Evolutionary conservation across 2,113 vertebrate species (phyloP).

Genomic region (Lophochroa leadbeateri): DNA sequence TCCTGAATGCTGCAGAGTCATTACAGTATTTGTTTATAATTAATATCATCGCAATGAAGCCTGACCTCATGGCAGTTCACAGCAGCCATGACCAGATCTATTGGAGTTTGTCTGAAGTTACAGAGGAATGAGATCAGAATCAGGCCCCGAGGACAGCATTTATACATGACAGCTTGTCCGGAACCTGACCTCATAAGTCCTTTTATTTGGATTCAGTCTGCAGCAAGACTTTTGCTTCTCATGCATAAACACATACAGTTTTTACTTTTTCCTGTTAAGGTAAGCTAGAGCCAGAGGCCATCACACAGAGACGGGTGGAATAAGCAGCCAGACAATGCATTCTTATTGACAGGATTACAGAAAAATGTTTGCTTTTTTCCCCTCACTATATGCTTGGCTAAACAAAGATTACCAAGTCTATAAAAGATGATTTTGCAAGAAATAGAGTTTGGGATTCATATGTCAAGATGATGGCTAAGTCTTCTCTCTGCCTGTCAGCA

Average conservation of each 20-base stretch:
- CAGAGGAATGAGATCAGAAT: neutral
- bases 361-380: neutral
- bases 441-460: neutral
- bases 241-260: neutral
- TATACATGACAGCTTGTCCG: neutral
- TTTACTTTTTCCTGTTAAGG: neutral
- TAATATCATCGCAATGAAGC: neutral
- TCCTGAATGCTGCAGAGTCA: neutral
- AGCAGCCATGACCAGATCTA: neutral
- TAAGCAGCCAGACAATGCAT: neutral
- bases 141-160: neutral
- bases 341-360: neutral
- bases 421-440: slow-evolving; percentile 10
- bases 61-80: neutral
- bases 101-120: neutral
- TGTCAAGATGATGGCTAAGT: neutral
- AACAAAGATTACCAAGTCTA: neutral
- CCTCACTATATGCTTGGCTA: neutral
- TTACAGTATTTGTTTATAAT: slow-evolving; percentile 30
- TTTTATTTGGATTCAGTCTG: neutral
- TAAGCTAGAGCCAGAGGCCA: neutral
- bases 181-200: neutral
- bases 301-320: neutral
- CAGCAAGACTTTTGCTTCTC: neutral
- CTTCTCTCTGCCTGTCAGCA: neutral